Conservation (phyloP, 2,113 vertebrate species). For the Solenodon paradoxus region DNA sequence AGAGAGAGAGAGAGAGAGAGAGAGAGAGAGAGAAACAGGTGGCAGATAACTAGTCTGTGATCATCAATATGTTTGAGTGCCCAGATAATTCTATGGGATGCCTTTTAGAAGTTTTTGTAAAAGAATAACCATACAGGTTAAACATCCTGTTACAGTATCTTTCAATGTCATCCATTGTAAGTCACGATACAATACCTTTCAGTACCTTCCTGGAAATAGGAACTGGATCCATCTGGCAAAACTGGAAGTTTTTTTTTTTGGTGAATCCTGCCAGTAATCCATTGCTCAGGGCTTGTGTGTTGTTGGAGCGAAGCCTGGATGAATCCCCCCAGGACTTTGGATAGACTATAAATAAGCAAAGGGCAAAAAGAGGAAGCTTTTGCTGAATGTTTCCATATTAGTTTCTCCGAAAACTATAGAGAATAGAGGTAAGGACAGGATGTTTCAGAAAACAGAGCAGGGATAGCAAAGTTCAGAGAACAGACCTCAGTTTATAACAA, state of each 20-base stretch:
- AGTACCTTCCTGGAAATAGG: neutral
- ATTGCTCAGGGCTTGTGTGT: neutral
- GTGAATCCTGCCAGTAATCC: fast-evolving
- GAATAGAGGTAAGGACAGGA: neutral
- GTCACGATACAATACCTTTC: fast-evolving
- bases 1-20: no score
- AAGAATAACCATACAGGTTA: fast-evolving
- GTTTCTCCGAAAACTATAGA: neutral
- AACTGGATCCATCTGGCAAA: neutral
- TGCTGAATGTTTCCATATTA: neutral
- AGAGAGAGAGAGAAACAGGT: neutral
- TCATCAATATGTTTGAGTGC: fast-evolving
- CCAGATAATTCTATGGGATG: fast-evolving
- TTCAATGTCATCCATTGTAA: neutral
- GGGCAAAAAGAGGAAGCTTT: neutral
- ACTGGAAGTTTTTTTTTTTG: neutral
- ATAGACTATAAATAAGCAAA: fast-evolving
- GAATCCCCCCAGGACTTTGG: neutral
- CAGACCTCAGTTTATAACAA: fast-evolving
- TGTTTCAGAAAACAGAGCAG: fast-evolving
- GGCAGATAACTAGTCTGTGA: neutral
- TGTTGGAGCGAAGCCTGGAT: fast-evolving
- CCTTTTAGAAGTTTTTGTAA: fast-evolving
- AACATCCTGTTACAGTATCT: neutral
- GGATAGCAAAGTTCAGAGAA: no score